Evolutionary conservation across 2,113 vertebrate genomes (phyloP), one percentile per base, ranked within the genome.

Genomic region (Chloropsis hardwickii): DNA sequence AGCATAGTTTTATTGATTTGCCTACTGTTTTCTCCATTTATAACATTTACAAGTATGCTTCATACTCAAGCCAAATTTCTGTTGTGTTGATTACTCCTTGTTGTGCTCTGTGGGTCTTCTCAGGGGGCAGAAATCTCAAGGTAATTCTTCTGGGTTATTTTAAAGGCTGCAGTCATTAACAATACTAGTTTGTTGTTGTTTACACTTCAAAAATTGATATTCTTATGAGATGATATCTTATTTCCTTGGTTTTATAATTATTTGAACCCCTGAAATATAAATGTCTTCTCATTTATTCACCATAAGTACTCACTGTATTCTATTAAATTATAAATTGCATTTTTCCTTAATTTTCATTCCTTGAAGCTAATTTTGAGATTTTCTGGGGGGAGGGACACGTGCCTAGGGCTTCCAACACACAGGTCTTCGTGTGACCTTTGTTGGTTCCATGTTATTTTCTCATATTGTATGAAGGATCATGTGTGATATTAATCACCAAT

Each of bases 391-490:
- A 4, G 12, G 24, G 4, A 3, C 33, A 8, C 53, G 10, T 69
- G 16, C 16, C 18, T 31, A 7, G 33, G 60, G 44, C 24, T 73
- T 77, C 33, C 37, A 65, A 54, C 29, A 64, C 27, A 18, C 0
- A 3, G 15, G 10, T 35, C 44, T 62, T 35, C 29, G 40, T 69
- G 50, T 45, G 3, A 0, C 24, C 31, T 50, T 65, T 58, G 21
- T 77, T 70, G 44, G n/a, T 73, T 85, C 44, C 24, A 1, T 56
- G 4, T 29, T 27, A 27, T 74, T 69, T 51, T 54, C 16, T 80
- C 5, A 1, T n/a, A 33, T 11, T 2, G 0, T n/a, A 3, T 33
- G 47, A 60, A 71, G 25, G 27, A 48, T 44, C 7, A 7, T 69
- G 66, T 53, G 54, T 20, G 33, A 54, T 4, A 1, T 50, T n/a